Conservation (phyloP, 2,113 vertebrate genomes). For the Neodon shergylaensis region DNA sequence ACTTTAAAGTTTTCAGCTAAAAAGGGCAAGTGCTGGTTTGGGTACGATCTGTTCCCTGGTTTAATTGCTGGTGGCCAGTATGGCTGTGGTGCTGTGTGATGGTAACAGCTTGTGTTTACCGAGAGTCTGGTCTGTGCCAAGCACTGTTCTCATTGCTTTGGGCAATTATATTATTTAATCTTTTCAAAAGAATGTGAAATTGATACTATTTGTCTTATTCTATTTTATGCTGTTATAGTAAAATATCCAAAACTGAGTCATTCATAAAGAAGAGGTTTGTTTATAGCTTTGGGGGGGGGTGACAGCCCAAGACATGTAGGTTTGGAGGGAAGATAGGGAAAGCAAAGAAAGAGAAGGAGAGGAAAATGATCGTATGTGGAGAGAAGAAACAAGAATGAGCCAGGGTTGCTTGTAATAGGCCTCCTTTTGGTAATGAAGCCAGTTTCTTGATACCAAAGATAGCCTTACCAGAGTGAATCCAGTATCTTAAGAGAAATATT, state of each 20-base stretch:
- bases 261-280: not conserved
- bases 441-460: not conserved
- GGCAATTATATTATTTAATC: not conserved
- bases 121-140: not conserved
- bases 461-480: not conserved
- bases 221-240: not conserved
- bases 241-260: not conserved
- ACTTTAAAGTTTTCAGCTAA: not conserved
- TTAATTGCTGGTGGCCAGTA: not conserved
- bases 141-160: not conserved
- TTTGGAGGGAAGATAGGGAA: not conserved
- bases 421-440: not conserved
- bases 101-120: not conserved
- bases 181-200: not conserved
- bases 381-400: not conserved
- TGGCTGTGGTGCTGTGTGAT: not conserved
- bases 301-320: not conserved
- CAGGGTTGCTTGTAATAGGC: not conserved
- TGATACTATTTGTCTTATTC: not conserved
- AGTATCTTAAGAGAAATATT: not conserved
- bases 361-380: not conserved
- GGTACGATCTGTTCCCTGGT: not conserved
- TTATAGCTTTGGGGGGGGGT: not conserved
- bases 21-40: not conserved
- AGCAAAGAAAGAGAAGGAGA: not conserved